Base-by-base conservation (phyloP, 1,140 invertebrate species). In the Stenopsyche tienmushanensis region DNA sequence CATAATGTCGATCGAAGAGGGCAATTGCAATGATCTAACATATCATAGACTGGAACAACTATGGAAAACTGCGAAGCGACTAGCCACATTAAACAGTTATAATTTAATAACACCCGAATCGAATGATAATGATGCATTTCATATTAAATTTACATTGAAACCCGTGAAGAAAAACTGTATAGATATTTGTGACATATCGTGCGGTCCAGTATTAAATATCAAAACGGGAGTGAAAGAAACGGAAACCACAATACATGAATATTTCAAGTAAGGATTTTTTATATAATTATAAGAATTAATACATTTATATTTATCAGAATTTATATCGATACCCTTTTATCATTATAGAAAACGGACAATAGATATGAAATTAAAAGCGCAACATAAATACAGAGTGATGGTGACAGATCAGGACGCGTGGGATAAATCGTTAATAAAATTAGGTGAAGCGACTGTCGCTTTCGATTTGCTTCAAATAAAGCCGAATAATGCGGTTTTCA, bases 401-500 rank as follows among this genome's bases (percentile, higher is more conserved):
- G 73, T 80, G 1, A 71, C 72, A 3, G 72, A 72, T 57, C 77
- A 80, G 64, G 64, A 75, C 17, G 79, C 76, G 52, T 80, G 81
- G 73, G 73, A 79, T 8, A 76, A 80, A 44, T 74, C 80, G 44
- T 74, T 82, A 50, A 62, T 71, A 18, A 73, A 84, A 26, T 72
- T 90, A 9, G 86, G 86, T 0, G 75, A 81, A 62, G 86, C 86
- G 15, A 82, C 84, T 9, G 82, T 83, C 0, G 80, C 73, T 2
- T 86, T 89, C 73, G 87, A 90, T 73, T 75, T 90, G 47, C 73
- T 89, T 2, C 81, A 85, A 69, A 82, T 84, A 10, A 88, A 85
- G 71, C 84, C 82, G 2, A 79, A 72, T 65, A 77, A 77, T 66
- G 72, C 80, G 52, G 74, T 84, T n/a, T 74, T 79, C 69, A 74